Conservation (phyloP, 2,888 invertebrate genomes). For the Cacoxenus indagator region DNA sequence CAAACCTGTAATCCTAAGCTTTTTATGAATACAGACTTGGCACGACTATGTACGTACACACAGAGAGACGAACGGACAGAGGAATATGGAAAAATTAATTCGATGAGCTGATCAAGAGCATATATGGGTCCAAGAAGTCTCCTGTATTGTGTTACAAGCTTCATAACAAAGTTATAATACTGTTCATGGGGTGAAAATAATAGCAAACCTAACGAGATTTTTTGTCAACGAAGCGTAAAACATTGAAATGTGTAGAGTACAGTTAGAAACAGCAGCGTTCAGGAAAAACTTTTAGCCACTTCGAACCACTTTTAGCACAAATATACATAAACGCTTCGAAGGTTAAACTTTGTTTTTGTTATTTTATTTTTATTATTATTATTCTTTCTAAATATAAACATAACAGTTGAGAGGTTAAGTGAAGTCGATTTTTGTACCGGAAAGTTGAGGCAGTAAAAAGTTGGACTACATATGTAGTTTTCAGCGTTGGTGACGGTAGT, state of each 20-base stretch:
- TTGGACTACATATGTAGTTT: background rate
- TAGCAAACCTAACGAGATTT: background rate
- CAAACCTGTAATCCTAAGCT: no score
- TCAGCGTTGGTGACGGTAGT: background rate
- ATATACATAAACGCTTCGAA: background rate
- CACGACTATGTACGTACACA: no score
- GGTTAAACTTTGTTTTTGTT: background rate
- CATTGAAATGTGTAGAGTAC: background rate
- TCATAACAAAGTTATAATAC: background rate
- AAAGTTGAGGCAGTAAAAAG: background rate
- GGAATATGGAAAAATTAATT: no score
- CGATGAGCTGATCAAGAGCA: no score
- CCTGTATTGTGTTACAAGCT: background rate
- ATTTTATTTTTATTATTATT: background rate
- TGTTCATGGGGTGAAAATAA: background rate
- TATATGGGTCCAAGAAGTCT: background rate
- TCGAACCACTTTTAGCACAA: background rate
- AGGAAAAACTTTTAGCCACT: background rate
- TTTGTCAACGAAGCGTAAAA: slow-evolving; percentile 13
- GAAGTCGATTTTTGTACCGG: background rate
- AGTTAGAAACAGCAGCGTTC: background rate
- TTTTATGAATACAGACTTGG: no score
- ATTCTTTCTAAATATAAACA: background rate
- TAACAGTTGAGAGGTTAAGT: background rate
- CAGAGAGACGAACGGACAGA: no score